Conservation (phyloP, 2,797 vertebrate species). For the Eidolon dupreanum region DNA sequence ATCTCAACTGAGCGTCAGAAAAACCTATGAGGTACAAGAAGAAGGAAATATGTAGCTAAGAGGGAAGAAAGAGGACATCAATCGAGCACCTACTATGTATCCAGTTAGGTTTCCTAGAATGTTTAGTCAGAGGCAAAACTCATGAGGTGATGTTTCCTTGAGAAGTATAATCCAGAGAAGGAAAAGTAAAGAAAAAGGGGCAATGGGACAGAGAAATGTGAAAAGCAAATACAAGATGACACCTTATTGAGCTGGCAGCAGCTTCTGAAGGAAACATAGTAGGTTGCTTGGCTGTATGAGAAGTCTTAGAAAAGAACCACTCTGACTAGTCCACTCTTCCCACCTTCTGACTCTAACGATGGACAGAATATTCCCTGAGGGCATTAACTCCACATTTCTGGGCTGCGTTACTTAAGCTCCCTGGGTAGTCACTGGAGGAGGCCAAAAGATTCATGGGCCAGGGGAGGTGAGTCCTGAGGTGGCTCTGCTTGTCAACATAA, state of each 20-base stretch:
- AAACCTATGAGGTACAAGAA: not conserved
- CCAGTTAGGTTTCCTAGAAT: slow-evolving; percentile 11
- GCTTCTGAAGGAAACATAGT: not conserved
- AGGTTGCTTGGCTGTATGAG: not conserved
- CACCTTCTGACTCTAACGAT: not conserved
- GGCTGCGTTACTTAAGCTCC: not conserved
- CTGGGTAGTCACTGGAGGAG: not conserved
- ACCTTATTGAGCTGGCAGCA: not conserved
- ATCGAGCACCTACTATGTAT: not conserved
- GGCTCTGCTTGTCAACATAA: not conserved
- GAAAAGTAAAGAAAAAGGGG: not conserved
- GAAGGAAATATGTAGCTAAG: not conserved
- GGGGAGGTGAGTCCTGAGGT: no score
- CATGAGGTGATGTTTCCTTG: not conserved
- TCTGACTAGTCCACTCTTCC: not conserved
- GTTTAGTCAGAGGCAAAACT: not conserved
- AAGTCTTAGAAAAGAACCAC: not conserved
- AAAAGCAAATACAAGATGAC: not conserved
- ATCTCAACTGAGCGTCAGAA: not conserved
- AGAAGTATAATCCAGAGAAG: not conserved
- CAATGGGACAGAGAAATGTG: not conserved
- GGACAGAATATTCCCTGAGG: not conserved
- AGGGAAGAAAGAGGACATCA: not conserved
- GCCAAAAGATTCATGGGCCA: not conserved
- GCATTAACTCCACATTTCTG: not conserved